These are phyloP conservation scores for Phyllostomus hastatus DNA, from an alignment of 2,113 vertebrate genomes.

Conservation along the genomic window DNA sequence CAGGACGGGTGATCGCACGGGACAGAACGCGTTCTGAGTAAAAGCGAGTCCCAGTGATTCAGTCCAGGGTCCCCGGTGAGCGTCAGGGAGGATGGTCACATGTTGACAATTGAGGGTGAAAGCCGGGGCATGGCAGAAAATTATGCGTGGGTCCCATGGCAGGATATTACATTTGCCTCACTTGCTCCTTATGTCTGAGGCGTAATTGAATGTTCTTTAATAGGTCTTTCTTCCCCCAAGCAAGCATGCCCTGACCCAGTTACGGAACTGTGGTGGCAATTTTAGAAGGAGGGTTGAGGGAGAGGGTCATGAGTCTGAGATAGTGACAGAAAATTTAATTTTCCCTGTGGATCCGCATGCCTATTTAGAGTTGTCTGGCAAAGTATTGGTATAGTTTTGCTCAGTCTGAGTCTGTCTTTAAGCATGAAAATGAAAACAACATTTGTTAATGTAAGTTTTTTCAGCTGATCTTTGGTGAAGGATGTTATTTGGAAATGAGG, in stretches of 20 bases:
- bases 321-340: constrained; percentile 67
- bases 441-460: constrained; percentile 7
- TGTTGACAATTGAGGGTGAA: constrained; percentile 51
- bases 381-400: not conserved
- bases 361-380: constrained; percentile 1
- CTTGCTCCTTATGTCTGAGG: constrained; percentile 61
- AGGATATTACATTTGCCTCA: constrained; percentile 64
- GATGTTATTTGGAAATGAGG: constrained; percentile 12
- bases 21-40: not conserved
- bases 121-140: constrained; percentile 37
- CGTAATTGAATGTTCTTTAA: constrained; percentile 68
- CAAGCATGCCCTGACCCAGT: constrained; percentile 67
- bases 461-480: not conserved
- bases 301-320: constrained; percentile 58
- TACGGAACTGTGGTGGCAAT: constrained; percentile 56
- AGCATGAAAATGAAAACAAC: constrained; percentile 19
- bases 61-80: constrained; percentile 28
- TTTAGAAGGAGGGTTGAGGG: constrained; percentile 53
- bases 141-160: constrained; percentile 32
- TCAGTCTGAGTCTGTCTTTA: not conserved
- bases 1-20: not conserved
- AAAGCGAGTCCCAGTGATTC: constrained; percentile 33
- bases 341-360: constrained; percentile 18
- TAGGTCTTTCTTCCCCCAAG: constrained; percentile 59
- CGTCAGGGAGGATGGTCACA: constrained; percentile 35